These are phyloP conservation scores for Nyctalus aviator DNA, from an alignment of 2,797 vertebrate species.

Conservation along the genomic window DNA sequence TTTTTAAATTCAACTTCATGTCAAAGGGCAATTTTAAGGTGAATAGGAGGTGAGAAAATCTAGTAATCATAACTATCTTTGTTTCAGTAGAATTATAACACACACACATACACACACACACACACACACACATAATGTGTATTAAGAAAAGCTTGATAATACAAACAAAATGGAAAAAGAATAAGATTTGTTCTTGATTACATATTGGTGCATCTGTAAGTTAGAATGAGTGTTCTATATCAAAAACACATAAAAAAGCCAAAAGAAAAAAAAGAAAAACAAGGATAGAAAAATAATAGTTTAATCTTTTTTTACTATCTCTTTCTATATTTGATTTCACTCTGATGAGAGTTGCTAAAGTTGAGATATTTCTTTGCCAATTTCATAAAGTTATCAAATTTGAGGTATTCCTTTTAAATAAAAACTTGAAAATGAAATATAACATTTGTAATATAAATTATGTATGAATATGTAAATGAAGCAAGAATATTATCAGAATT, in stretches of 20 bases:
- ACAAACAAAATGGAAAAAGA: background rate
- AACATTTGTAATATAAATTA: background rate
- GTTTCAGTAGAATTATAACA: background rate
- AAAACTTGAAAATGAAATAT: constrained; percentile 1
- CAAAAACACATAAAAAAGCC: background rate
- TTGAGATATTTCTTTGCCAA: background rate
- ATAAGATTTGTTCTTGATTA: background rate
- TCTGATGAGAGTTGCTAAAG: background rate
- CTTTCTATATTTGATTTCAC: constrained; percentile 9
- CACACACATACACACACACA: too few relatives aligned
- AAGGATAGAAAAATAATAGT: background rate
- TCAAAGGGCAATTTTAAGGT: background rate
- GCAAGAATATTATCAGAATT: background rate
- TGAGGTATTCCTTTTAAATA: background rate
- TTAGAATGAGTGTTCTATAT: background rate
- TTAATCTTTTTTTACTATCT: background rate
- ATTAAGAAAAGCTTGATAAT: background rate
- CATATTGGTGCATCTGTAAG: background rate
- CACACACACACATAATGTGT: background rate
- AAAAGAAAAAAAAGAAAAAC: background rate
- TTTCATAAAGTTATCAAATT: background rate
- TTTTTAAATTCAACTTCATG: background rate
- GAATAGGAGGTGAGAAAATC: background rate
- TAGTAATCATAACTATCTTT: background rate
- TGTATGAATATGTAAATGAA: background rate